Conservation (phyloP, 2,797 vertebrate species). For the Hybognathus amarus region DNA sequence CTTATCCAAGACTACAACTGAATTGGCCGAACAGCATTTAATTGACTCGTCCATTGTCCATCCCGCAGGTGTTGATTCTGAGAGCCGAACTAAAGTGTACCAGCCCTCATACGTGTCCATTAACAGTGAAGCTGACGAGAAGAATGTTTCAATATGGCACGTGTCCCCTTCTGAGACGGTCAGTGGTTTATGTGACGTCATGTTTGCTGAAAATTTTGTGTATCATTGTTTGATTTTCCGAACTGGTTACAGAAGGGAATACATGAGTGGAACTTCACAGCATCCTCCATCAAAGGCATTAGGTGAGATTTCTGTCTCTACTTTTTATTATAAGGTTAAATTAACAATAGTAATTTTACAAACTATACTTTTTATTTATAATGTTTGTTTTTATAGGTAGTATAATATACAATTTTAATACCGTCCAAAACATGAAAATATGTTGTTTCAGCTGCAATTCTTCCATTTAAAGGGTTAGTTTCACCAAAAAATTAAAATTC, state of each 20-base stretch:
- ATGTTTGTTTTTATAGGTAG: not conserved
- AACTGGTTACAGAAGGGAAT: slow-evolving; percentile 85
- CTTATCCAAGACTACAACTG: not conserved
- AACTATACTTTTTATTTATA: not conserved
- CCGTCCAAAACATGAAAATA: not conserved
- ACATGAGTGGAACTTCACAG: slow-evolving; percentile 95
- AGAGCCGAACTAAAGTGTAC: slow-evolving; percentile 92
- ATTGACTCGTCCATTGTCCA: not conserved
- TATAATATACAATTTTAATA: not conserved
- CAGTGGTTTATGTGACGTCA: slow-evolving; percentile 54
- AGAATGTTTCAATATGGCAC: slow-evolving; percentile 91
- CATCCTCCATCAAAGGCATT: slow-evolving; percentile 92
- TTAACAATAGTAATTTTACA: not conserved
- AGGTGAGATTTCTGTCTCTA: slow-evolving; percentile 78
- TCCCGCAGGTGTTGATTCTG: slow-evolving; percentile 88
- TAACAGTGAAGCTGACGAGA: slow-evolving; percentile 93
- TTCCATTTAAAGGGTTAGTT: too few species aligned
- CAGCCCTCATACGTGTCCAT: slow-evolving; percentile 95
- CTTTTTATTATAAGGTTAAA: not conserved
- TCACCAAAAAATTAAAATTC: too few species aligned
- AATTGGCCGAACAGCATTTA: not conserved
- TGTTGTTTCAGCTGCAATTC: not conserved
- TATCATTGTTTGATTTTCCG: not conserved
- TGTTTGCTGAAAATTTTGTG: not conserved
- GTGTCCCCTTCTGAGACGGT: slow-evolving; percentile 91